These are phyloP conservation scores for Lophochroa leadbeateri DNA, from an alignment of 2,113 vertebrate genomes.

Conservation along the genomic window DNA sequence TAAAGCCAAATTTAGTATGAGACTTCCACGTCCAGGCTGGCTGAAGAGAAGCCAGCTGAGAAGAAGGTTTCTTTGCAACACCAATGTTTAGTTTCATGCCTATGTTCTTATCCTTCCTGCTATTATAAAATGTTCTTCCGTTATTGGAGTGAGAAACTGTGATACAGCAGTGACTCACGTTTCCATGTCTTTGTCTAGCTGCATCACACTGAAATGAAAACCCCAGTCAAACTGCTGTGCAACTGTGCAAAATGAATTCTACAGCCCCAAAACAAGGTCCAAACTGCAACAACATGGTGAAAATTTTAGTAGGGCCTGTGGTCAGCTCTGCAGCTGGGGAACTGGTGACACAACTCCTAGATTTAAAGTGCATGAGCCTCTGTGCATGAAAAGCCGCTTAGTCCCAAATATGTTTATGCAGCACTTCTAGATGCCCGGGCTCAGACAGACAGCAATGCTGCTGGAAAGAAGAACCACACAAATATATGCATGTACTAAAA, in stretches of 20 bases:
- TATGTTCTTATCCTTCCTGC: not conserved
- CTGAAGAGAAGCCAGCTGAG: not conserved
- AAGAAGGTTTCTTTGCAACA: not conserved
- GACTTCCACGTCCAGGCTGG: not conserved
- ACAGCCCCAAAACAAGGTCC: not conserved
- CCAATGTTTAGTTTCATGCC: not conserved
- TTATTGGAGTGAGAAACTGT: not conserved
- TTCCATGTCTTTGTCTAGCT: not conserved
- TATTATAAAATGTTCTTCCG: not conserved
- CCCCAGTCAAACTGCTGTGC: not conserved
- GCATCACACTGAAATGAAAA: not conserved
- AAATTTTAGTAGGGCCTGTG: not conserved
- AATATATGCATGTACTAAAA: accelerated
- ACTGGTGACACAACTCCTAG: not conserved
- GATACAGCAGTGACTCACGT: not conserved
- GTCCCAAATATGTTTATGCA: not conserved
- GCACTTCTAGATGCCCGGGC: not conserved
- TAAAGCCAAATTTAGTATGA: not conserved
- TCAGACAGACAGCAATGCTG: not conserved
- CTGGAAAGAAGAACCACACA: not conserved
- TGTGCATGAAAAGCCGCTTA: not conserved
- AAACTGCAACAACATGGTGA: not conserved
- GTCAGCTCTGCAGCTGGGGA: not conserved
- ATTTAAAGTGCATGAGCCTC: not conserved
- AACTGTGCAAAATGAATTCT: not conserved